phyloP scores from a whole-genome alignment of 2,113 vertebrate genomes.

The Bothrops jararaca region DNA sequence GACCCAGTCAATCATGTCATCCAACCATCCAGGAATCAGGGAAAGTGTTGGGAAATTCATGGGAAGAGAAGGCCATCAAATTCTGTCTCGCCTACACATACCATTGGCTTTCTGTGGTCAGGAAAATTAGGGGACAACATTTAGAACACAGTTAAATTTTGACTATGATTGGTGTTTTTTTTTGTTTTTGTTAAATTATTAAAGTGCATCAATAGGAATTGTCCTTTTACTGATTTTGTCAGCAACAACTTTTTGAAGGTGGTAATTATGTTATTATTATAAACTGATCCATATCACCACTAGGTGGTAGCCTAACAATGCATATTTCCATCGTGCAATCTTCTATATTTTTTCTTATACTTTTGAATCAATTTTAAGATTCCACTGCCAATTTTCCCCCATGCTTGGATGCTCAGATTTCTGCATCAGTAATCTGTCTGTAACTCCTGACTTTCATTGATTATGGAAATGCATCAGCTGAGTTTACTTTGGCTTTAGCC shows the following conservation, averaged over 20 bases:
- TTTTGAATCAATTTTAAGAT: not conserved
- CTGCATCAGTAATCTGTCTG: not conserved
- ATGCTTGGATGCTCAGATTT: not conserved
- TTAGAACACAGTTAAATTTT: not conserved
- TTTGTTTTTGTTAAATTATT: not conserved
- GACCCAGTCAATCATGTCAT: not conserved
- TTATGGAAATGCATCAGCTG: not conserved
- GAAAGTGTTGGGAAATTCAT: not conserved
- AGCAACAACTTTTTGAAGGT: not conserved
- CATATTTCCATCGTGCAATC: not conserved
- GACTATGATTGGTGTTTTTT: not conserved
- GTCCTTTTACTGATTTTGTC: not conserved
- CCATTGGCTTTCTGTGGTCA: not conserved
- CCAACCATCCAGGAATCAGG: not conserved
- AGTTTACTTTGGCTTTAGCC: not conserved
- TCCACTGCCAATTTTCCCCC: not conserved
- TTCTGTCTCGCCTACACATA: not conserved
- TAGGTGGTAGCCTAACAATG: constrained; percentile 55
- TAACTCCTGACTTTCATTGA: not conserved
- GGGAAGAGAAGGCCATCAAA: not conserved
- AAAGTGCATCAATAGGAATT: not conserved
- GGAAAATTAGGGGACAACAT: not conserved
- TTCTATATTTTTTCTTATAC: constrained; percentile 10
- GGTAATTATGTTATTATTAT: not conserved
- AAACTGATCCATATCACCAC: constrained; percentile 38